A percentile compares a stretch with the other conserved stretches of the same genome.
phyloP scores from a whole-genome alignment of 2,888 invertebrate species.

The Cinara cedri region DNA sequence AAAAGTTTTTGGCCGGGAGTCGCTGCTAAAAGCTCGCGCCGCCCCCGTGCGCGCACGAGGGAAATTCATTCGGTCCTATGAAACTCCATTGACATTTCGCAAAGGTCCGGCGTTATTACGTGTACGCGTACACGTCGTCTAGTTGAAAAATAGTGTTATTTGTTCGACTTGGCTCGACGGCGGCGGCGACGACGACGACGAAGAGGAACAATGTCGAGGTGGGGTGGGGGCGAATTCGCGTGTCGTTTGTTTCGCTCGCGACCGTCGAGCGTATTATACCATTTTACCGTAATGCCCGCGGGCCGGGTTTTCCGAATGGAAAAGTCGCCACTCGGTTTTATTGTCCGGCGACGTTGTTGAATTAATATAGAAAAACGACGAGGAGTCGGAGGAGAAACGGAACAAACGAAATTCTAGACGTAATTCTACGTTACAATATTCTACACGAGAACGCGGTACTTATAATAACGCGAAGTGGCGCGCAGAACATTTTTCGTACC shows the following conservation, averaged over 20 bases:
- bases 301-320: constrained; percentile 31
- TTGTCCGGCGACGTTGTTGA: constrained; percentile 24
- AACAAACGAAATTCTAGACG: no score
- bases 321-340: constrained; percentile 46
- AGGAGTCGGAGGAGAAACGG: no score
- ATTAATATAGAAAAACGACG: no score
- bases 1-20: neutral
- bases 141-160: constrained; percentile 32
- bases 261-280: neutral
- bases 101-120: no score
- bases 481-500: no score
- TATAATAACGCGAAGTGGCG: no score
- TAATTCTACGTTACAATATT: no score
- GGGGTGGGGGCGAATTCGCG: no score
- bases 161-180: neutral
- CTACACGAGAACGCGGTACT: no score
- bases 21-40: neutral
- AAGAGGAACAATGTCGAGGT: constrained; percentile 6
- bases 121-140: neutral
- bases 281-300: no score
- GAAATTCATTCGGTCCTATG: neutral
- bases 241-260: constrained; percentile 28
- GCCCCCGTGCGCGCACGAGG: no score
- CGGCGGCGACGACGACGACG: neutral
- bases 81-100: no score